Percentiles rank a stretch among this genome's conserved stretches.
Conservation (phyloP, 2,888 invertebrate genomes). For the Diarsia mendica region DNA sequence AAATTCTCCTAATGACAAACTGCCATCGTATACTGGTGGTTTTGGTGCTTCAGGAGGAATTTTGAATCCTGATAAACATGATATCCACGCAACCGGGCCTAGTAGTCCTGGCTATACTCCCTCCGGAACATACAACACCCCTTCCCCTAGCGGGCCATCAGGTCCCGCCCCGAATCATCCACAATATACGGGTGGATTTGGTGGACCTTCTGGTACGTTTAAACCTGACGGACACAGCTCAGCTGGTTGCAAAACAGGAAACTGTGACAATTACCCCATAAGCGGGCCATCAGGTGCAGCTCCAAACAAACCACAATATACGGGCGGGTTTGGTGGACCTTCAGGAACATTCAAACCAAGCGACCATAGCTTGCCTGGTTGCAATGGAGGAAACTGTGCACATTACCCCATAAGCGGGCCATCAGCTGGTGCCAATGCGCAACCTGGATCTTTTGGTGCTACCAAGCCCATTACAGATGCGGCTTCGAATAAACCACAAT, state of each 20-base stretch:
- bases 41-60: conserved; percentile 78
- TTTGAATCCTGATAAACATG: conserved; percentile 66
- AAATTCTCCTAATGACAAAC: conserved; percentile 51
- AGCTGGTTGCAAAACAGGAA: conserved; percentile 40
- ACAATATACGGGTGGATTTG: conserved; percentile 4
- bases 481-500: background rate
- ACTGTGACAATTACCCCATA: conserved; percentile 37
- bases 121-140: conserved; percentile 28
- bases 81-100: conserved; percentile 24
- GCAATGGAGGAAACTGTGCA: background rate
- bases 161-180: background rate
- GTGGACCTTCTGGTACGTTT: background rate
- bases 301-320: conserved; percentile 2
- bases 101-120: conserved; percentile 29
- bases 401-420: background rate
- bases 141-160: conserved; percentile 17
- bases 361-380: background rate
- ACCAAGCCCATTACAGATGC: background rate
- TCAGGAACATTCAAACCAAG: background rate
- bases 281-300: conserved; percentile 2
- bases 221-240: conserved; percentile 12
- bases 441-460: background rate
- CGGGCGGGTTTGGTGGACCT: background rate
- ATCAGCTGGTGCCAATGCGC: background rate
- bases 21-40: conserved; percentile 72